phyloP scores from a whole-genome alignment of 2,888 invertebrate genomes.

The Gnatocerus cornutus region DNA sequence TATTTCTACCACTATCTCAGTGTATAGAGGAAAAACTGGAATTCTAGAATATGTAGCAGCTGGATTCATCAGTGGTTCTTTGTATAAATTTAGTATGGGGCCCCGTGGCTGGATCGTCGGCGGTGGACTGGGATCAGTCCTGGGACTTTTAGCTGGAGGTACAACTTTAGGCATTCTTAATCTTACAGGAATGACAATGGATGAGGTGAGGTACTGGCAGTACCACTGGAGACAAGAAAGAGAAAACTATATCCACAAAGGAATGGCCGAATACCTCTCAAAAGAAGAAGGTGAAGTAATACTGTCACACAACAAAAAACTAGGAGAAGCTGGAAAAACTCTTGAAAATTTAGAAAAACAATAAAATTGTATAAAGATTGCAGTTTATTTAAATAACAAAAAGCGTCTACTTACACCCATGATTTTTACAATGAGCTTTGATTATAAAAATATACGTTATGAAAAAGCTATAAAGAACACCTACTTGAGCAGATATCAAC shows the following conservation, averaged over 20 bases:
- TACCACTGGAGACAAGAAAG: conserved; percentile 71
- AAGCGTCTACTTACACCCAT: conserved; percentile 25
- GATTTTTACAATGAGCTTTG: conserved; percentile 38
- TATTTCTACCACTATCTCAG: conserved; percentile 77
- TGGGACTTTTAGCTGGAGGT: conserved; percentile 78
- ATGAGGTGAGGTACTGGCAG: conserved; percentile 78
- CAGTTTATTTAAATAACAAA: conserved; percentile 30
- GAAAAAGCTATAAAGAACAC: conserved; percentile 42
- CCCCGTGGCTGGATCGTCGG: conserved; percentile 81
- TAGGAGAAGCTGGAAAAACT: conserved; percentile 58
- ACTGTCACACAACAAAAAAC: conserved; percentile 56
- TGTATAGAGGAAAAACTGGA: conserved; percentile 80
- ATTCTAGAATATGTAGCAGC: conserved; percentile 79
- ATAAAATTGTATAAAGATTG: conserved; percentile 29
- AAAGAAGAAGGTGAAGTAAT: conserved; percentile 63
- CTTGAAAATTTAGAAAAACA: conserved; percentile 57
- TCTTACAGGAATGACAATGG: conserved; percentile 77
- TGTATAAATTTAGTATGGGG: conserved; percentile 82
- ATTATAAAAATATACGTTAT: conserved; percentile 39
- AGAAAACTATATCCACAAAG: conserved; percentile 66
- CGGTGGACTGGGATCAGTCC: conserved; percentile 75
- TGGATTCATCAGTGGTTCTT: conserved; percentile 78
- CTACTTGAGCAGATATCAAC: conserved; percentile 40
- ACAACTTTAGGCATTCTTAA: conserved; percentile 74
- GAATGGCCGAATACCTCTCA: conserved; percentile 59